Conservation (phyloP, 2,888 invertebrate genomes). For the Conchocele bisecta region DNA sequence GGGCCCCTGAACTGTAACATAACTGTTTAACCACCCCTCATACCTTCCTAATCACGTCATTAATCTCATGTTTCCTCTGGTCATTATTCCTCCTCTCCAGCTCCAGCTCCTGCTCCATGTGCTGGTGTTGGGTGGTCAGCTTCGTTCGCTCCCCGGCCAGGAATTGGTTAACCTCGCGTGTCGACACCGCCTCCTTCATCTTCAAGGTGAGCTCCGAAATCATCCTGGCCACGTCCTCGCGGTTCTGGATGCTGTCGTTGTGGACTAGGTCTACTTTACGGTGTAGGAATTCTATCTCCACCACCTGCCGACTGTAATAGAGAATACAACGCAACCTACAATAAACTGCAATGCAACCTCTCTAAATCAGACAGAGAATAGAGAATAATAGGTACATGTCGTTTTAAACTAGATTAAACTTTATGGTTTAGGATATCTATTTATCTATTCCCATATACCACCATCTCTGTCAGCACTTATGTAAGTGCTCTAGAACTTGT, state of each 20-base stretch:
- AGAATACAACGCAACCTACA: too few relatives aligned
- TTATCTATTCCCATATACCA: too few relatives aligned
- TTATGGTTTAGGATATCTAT: background rate
- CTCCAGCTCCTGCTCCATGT: constrained; percentile 63
- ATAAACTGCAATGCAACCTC: too few relatives aligned
- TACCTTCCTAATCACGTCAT: constrained; percentile 73
- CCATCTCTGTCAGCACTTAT: too few relatives aligned
- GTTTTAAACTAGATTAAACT: background rate
- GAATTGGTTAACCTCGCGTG: constrained; percentile 68
- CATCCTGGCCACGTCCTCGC: constrained; percentile 71
- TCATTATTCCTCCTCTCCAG: constrained; percentile 66
- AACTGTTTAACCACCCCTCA: background rate
- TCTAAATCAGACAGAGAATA: background rate
- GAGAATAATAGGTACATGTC: background rate
- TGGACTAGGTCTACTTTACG: constrained; percentile 67
- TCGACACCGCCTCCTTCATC: constrained; percentile 74
- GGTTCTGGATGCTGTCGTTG: constrained; percentile 68
- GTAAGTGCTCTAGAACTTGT: too few relatives aligned
- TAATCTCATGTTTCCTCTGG: constrained; percentile 62
- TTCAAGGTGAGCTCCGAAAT: constrained; percentile 70
- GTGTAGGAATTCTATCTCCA: constrained; percentile 69
- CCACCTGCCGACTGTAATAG: constrained; percentile 70
- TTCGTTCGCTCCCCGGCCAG: constrained; percentile 68
- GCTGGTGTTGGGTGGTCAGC: constrained; percentile 68
- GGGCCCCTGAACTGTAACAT: too few relatives aligned